Evolutionary conservation across 2,888 invertebrate species (phyloP), one percentile per base, ranked within the genome.

Genomic region (Sturmia bella): DNA sequence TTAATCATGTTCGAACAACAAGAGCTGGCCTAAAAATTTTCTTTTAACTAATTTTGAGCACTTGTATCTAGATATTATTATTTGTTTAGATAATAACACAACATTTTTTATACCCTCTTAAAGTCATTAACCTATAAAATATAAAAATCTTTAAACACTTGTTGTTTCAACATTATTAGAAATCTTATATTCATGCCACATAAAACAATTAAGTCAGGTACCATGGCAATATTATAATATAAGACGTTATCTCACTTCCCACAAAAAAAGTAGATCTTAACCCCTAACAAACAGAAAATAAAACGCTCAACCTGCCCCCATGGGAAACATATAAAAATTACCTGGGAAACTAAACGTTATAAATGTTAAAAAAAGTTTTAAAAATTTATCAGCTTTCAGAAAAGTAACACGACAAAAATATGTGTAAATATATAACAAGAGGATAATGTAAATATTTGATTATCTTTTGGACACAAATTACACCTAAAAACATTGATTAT

Each of bases 381-480:
- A 5, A 57, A 2, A 66, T 50, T 48, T 69, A 63, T 45, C 59
- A 69, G 17, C n/a, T 21, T 24, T 41, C 0, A 19, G 37, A 9
- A 57, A 1, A 39, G 37, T 5, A 43, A n/a, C 9, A 32, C 5
- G 6, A 3, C 27, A 27, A 27, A 15, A 3, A 5, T 24, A 56
- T 32, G 5, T 21, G 63, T 45, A n/a, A n/a, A n/a, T n/a, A 43
- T 37, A 7, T 41, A 72, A 45, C 11, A 27, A 77, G 77, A 77
- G 81, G 81, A 81, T 81, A 81, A 73, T 56, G 15, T 73, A 81
- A 73, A 81, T 45, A 81, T 19, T 17, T 50, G 81, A 81, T 81
- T 52, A 77, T 73, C 63, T 77, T 68, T 76, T 21, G 37, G 63
- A 57, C 63, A 69, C 56, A 73, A 77, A 41, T 66, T 15, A 7